phyloP scores from a whole-genome alignment of 1,140 invertebrate species.

The Phymastichus coffea region DNA sequence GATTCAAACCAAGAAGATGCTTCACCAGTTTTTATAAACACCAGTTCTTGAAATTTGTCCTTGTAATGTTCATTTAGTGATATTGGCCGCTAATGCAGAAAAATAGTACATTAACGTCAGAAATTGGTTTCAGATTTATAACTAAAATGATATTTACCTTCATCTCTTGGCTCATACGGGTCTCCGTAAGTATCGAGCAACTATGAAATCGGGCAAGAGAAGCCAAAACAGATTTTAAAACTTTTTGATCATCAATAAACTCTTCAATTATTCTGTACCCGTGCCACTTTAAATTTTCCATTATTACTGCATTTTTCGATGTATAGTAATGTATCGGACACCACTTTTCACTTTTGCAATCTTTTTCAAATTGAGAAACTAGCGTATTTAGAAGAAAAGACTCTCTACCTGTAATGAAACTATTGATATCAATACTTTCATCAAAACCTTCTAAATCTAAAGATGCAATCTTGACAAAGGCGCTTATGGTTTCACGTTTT shows the following conservation, averaged over 20 bases:
- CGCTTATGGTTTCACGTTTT: background rate
- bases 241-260: background rate
- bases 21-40: background rate
- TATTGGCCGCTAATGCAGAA: background rate
- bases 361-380: conserved; percentile 44
- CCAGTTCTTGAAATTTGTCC: background rate
- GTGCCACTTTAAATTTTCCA: background rate
- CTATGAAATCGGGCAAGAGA: background rate
- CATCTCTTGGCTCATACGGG: background rate
- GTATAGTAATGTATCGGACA: background rate
- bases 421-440: too few species aligned
- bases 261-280: background rate
- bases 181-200: background rate
- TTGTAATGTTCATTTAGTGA: background rate
- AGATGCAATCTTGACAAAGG: conserved; percentile 57
- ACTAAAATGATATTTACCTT: background rate
- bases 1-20: background rate
- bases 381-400: conserved; percentile 50
- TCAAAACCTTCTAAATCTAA: conserved; percentile 54
- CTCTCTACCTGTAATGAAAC: too few species aligned
- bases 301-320: background rate
- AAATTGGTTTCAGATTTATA: background rate
- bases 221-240: background rate
- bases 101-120: background rate
- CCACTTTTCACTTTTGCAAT: background rate